Percentiles rank a stretch among this genome's conserved stretches.
Evolutionary conservation across 2,888 invertebrate genomes (phyloP).

Genomic region (Ceriagrion tenellum): DNA sequence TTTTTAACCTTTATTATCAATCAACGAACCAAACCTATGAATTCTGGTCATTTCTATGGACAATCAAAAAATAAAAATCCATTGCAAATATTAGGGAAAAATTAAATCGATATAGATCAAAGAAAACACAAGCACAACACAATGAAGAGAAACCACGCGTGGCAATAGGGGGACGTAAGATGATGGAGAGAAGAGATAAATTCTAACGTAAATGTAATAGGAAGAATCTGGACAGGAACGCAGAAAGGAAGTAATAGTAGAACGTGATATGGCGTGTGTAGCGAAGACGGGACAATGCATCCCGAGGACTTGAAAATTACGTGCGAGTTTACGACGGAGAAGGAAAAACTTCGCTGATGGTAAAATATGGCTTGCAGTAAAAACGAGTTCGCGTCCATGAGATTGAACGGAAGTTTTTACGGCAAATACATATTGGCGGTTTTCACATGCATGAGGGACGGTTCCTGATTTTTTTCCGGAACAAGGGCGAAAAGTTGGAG

Average conservation of each 20-base stretch:
- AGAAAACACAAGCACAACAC: too few species aligned
- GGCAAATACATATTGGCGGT: slow-evolving; percentile 27
- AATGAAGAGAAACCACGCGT: neutral
- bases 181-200: neutral
- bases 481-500: neutral
- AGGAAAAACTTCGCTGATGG: neutral
- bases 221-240: neutral
- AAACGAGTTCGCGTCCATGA: neutral
- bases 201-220: neutral
- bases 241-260: neutral
- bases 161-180: neutral
- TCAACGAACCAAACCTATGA: too few species aligned
- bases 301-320: slow-evolving; percentile 34
- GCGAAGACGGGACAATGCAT: neutral
- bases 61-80: too few species aligned
- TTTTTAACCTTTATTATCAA: too few species aligned
- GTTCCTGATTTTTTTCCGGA: slow-evolving; percentile 10
- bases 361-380: slow-evolving; percentile 17
- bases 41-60: too few species aligned
- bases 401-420: slow-evolving; percentile 19
- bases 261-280: neutral
- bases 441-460: slow-evolving; percentile 13
- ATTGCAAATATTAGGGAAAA: too few species aligned
- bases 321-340: slow-evolving; percentile 43
- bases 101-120: too few species aligned